Percentiles rank a stretch among this genome's conserved stretches.
Conservation (phyloP, 2,113 vertebrate species). For the Melanocharis versteri region DNA sequence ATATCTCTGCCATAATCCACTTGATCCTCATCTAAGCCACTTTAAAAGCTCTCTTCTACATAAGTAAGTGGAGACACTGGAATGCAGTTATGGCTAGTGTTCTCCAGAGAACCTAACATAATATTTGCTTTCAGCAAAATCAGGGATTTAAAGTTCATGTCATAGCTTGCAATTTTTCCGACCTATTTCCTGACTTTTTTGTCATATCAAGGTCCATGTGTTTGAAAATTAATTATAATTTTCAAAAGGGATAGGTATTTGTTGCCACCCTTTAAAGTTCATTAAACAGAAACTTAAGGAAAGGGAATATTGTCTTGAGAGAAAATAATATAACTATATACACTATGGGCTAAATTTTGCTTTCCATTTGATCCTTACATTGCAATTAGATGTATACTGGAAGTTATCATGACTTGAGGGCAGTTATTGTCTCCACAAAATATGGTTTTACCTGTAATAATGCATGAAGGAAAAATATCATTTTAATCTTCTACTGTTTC, state of each 20-base stretch:
- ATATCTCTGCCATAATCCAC: not conserved
- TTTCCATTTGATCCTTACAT: not conserved
- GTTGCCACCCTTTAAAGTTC: not conserved
- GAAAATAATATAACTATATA: not conserved
- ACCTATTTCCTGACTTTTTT: not conserved
- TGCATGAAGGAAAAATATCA: not conserved
- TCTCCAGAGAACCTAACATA: not conserved
- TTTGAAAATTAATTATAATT: not conserved
- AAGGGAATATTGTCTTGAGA: not conserved
- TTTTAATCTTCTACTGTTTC: not conserved
- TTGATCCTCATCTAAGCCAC: not conserved
- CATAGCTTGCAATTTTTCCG: not conserved
- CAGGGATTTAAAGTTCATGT: not conserved
- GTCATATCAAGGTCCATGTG: not conserved
- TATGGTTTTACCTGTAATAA: not conserved
- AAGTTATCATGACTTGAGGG: not conserved
- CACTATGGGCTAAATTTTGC: not conserved
- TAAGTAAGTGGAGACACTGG: not conserved
- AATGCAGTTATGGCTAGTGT: not conserved
- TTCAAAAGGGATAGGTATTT: not conserved
- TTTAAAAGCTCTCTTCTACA: not conserved
- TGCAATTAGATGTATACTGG: not conserved
- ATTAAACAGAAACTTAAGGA: not conserved
- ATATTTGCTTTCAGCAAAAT: not conserved
- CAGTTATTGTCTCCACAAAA: not conserved